Percentiles rank a stretch among this genome's conserved stretches.
phyloP scores from a whole-genome alignment of 2,113 vertebrate species.

The Chunga burmeisteri region DNA sequence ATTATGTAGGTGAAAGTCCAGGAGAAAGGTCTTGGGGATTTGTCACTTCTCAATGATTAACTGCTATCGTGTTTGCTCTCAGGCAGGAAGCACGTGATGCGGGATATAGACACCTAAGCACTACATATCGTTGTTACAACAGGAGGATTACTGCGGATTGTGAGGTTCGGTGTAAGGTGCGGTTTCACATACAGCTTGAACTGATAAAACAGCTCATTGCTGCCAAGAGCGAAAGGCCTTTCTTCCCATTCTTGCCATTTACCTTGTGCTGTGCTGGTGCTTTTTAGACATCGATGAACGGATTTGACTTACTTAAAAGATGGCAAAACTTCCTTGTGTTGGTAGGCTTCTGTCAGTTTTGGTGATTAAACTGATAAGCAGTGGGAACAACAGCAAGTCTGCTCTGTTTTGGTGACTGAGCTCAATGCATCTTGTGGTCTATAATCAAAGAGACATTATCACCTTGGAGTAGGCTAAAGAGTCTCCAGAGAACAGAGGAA shows the following conservation, averaged over 20 bases:
- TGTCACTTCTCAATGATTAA: background rate
- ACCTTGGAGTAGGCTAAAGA: background rate
- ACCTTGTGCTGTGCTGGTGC: background rate
- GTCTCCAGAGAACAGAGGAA: background rate
- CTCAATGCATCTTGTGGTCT: background rate
- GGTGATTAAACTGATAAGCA: background rate
- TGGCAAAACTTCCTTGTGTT: background rate
- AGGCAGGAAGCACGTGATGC: background rate
- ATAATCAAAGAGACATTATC: background rate
- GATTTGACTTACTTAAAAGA: background rate
- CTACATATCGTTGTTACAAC: background rate
- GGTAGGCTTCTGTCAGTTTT: background rate
- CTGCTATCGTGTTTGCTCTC: background rate
- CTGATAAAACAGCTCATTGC: background rate
- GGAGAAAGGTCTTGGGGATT: background rate
- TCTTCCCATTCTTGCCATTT: background rate
- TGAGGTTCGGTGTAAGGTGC: background rate
- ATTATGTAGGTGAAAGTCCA: background rate
- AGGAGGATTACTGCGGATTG: background rate
- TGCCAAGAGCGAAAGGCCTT: background rate
- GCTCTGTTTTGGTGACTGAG: background rate
- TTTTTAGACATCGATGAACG: background rate
- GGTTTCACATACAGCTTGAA: background rate
- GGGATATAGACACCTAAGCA: background rate
- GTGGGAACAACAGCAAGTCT: background rate